These are phyloP conservation scores for Mesoclemmys tuberculata DNA, from an alignment of 2,113 vertebrate genomes.

Conservation along the genomic window DNA sequence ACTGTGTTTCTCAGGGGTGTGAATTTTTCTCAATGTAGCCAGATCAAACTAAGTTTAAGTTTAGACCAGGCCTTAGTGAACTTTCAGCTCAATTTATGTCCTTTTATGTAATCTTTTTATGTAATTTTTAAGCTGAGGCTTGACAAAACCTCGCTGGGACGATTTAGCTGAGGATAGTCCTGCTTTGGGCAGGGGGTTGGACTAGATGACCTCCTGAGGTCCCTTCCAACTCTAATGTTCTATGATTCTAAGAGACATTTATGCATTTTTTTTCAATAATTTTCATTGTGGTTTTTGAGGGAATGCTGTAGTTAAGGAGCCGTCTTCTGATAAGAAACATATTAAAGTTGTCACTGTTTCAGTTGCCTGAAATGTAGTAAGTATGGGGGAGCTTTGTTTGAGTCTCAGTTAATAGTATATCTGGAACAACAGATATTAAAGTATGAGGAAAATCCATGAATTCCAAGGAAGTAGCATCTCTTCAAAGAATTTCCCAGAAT, in stretches of 20 bases:
- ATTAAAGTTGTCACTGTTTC: background rate
- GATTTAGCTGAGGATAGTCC: no score
- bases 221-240: no score
- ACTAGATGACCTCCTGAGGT: no score
- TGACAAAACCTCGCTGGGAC: no score
- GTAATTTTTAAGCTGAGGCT: no score
- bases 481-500: background rate
- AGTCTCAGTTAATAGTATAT: background rate
- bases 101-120: background rate
- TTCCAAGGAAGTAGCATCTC: background rate
- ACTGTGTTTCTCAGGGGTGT: no score
- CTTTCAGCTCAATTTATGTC: background rate
- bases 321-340: background rate
- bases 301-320: background rate
- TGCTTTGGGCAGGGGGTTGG: no score
- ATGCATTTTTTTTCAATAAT: background rate
- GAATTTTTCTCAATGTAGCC: no score
- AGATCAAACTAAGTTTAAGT: no score
- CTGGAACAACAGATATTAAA: background rate
- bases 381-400: background rate
- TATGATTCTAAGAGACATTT: background rate
- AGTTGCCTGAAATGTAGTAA: background rate
- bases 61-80: background rate
- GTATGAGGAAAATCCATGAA: background rate
- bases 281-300: background rate